Conservation (phyloP, 2,797 vertebrate genomes). For the Leucoraja ocellata region DNA sequence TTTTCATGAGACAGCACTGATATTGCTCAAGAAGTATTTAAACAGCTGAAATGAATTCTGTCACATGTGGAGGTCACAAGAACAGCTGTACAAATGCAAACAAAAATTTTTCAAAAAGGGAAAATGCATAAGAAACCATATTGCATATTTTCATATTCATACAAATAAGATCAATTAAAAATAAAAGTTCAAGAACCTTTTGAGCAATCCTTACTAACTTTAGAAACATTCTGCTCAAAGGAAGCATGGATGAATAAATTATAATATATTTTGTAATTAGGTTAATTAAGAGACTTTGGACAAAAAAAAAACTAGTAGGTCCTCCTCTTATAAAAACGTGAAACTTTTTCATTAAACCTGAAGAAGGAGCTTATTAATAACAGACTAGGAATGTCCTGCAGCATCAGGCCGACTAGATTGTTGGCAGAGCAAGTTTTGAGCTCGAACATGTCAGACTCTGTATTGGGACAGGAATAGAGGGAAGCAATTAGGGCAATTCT, state of each 20-base stretch:
- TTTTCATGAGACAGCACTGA: no score
- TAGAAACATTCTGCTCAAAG: slow-evolving; percentile 1
- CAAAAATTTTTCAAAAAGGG: no score
- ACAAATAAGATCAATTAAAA: background rate
- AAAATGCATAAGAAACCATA: background rate
- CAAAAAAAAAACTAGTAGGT: background rate
- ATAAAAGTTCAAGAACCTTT: background rate
- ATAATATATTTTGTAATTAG: background rate
- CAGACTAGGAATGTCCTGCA: slow-evolving; percentile 23
- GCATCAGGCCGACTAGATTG: background rate
- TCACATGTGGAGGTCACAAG: no score
- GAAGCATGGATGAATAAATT: slow-evolving; percentile 24
- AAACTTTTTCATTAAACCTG: slow-evolving; percentile 19
- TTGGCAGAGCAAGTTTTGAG: slow-evolving; percentile 13
- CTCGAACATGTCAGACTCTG: background rate
- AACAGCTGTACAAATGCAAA: no score
- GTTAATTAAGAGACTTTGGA: background rate
- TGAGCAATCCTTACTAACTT: background rate
- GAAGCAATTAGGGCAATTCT: slow-evolving; percentile 29
- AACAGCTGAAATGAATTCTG: no score
- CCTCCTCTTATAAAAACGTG: background rate
- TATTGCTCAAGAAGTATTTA: no score
- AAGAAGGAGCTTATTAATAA: slow-evolving; percentile 23
- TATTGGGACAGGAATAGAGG: slow-evolving; percentile 19
- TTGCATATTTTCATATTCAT: background rate